These are phyloP conservation scores for Phortica variegata DNA, from an alignment of 1,140 invertebrate species.

Conservation along the genomic window DNA sequence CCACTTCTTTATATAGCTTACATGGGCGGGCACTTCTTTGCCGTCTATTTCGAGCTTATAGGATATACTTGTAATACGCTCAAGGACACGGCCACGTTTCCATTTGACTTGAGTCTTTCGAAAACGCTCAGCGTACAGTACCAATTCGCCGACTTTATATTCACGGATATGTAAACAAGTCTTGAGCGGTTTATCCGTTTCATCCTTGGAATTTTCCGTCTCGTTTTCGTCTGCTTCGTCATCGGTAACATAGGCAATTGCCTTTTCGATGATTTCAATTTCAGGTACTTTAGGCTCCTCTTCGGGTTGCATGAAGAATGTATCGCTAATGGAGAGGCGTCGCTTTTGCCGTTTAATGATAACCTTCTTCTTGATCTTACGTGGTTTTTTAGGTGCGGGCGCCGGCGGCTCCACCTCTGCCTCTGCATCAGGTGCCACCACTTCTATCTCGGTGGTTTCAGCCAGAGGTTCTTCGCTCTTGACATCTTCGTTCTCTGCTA, in stretches of 20 bases:
- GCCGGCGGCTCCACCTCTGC: slow-evolving; percentile 7
- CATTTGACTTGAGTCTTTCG: slow-evolving; percentile 49
- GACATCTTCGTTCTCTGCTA: background rate
- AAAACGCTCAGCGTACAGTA: slow-evolving; percentile 47
- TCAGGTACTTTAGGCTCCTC: slow-evolving; percentile 37
- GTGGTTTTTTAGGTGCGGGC: slow-evolving; percentile 35
- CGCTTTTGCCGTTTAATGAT: slow-evolving; percentile 50
- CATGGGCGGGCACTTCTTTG: slow-evolving; percentile 46
- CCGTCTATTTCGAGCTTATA: slow-evolving; percentile 50
- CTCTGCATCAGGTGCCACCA: slow-evolving; percentile 5
- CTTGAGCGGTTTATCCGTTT: slow-evolving; percentile 31
- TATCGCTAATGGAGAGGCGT: slow-evolving; percentile 42
- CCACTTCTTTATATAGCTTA: slow-evolving; percentile 52
- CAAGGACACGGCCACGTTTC: slow-evolving; percentile 43
- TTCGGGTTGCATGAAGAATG: slow-evolving; percentile 38
- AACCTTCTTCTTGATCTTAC: slow-evolving; percentile 50
- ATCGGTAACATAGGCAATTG: slow-evolving; percentile 46
- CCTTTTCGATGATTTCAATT: slow-evolving; percentile 46
- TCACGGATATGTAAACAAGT: slow-evolving; percentile 44
- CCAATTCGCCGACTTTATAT: slow-evolving; percentile 44
- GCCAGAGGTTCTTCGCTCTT: background rate
- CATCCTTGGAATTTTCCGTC: slow-evolving; percentile 14
- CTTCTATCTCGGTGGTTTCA: slow-evolving; percentile 1
- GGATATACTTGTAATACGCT: slow-evolving; percentile 52
- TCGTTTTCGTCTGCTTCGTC: slow-evolving; percentile 24